A percentile compares a stretch with the other conserved stretches of the same genome.
Conservation (phyloP, 1,140 invertebrate genomes). For the Drosophila suzukii region DNA sequence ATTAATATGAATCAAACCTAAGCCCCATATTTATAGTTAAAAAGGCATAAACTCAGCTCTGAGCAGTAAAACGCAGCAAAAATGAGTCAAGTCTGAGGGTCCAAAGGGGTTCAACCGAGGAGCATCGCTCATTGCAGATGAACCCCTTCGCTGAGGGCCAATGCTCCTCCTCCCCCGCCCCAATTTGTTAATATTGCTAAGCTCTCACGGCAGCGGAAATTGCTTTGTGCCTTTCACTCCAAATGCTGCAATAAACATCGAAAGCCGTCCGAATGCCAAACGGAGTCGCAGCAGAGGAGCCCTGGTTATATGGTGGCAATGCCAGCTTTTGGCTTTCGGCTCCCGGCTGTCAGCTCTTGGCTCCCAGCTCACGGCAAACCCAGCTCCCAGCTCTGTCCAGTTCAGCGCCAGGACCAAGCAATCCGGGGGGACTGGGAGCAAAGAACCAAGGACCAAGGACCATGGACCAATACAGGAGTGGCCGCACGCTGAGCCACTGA, state of each 20-base stretch:
- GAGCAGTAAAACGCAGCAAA: constrained; percentile 58
- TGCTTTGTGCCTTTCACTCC: constrained; percentile 80
- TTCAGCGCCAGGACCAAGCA: constrained; percentile 1
- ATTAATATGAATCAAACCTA: constrained; percentile 52
- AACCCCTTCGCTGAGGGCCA: constrained; percentile 13
- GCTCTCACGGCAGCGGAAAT: constrained; percentile 79
- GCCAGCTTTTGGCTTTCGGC: constrained; percentile 1
- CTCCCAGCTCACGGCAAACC: constrained; percentile 5
- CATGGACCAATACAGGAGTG: constrained; percentile 18
- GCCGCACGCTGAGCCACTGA: constrained; percentile 63
- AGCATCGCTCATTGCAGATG: neutral
- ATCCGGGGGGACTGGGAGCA: neutral
- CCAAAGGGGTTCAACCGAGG: neutral
- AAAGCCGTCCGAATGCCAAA: constrained; percentile 80
- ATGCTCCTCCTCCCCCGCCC: constrained; percentile 17
- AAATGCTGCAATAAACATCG: constrained; percentile 80
- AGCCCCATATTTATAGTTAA: constrained; percentile 41
- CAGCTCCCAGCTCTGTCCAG: constrained; percentile 28
- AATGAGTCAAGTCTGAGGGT: constrained; percentile 43
- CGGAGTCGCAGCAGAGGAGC: constrained; percentile 11
- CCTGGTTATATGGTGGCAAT: neutral
- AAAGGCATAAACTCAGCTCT: constrained; percentile 41
- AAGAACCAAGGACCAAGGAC: constrained; percentile 22
- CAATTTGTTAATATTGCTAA: constrained; percentile 73
- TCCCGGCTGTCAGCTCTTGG: constrained; percentile 33